phyloP scores from a whole-genome alignment of 2,113 vertebrate genomes.

The Ursus arctos region DNA sequence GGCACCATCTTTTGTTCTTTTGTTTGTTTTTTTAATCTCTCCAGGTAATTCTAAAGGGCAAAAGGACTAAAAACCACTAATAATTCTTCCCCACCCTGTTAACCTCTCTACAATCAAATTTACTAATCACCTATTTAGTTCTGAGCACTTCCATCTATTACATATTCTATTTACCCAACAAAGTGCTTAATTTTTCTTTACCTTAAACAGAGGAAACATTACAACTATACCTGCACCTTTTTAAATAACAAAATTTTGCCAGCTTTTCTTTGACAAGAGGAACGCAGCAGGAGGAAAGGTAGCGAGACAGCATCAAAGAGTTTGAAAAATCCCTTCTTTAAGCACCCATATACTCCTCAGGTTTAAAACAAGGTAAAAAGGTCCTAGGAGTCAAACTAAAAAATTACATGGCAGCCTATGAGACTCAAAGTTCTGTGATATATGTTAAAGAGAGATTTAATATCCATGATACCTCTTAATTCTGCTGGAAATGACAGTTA shows the following conservation, averaged over 20 bases:
- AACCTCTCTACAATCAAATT: constrained; percentile 28
- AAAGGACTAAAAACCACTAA: not conserved
- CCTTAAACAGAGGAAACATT: constrained; percentile 18
- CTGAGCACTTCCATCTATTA: not conserved
- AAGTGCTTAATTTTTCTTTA: constrained; percentile 58
- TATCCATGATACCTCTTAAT: constrained; percentile 38
- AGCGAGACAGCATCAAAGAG: not conserved
- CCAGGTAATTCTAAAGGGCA: not conserved
- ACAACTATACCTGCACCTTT: not conserved
- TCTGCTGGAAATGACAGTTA: constrained; percentile 29
- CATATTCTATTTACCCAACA: constrained; percentile 31
- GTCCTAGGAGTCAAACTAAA: constrained; percentile 21
- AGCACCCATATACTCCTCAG: not conserved
- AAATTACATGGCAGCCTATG: not conserved
- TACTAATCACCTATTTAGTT: constrained; percentile 36
- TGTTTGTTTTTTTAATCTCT: not conserved
- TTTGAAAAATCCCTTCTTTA: constrained; percentile 19
- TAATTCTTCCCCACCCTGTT: constrained; percentile 26
- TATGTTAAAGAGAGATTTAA: not conserved
- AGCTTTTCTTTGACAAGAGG: constrained; percentile 40
- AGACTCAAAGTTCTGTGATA: not conserved
- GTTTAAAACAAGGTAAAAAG: constrained; percentile 19
- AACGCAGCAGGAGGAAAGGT: not conserved
- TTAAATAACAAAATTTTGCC: constrained; percentile 28
- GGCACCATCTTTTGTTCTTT: not conserved